phyloP scores from a whole-genome alignment of 2,797 vertebrate species.

The Rhadinocentrus ornatus region DNA sequence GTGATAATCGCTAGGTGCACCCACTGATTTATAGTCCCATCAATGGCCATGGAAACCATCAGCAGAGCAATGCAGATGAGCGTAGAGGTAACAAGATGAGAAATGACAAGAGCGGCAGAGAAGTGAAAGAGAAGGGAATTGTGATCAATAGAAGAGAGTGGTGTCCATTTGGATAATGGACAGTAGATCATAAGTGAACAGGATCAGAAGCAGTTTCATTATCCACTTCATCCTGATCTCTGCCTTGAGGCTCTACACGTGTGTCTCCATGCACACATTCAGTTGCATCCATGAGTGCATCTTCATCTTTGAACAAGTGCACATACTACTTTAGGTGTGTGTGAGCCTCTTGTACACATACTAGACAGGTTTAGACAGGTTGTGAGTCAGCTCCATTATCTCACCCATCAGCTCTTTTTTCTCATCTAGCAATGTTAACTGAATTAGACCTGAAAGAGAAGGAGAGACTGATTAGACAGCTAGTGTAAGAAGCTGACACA shows the following conservation, averaged over 20 bases:
- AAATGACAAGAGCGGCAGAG: slow-evolving; percentile 85
- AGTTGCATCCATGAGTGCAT: slow-evolving; percentile 35
- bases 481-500: slow-evolving; percentile 62
- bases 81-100: slow-evolving; percentile 85
- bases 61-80: slow-evolving; percentile 75
- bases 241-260: slow-evolving; percentile 36
- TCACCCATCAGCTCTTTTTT: slow-evolving; percentile 71
- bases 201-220: slow-evolving; percentile 86
- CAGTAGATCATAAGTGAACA: slow-evolving; percentile 87
- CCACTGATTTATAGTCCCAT: slow-evolving; percentile 82
- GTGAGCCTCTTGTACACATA: slow-evolving; percentile 23
- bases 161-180: slow-evolving; percentile 96
- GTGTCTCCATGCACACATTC: slow-evolving; percentile 22
- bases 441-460: slow-evolving; percentile 77
- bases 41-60: slow-evolving; percentile 74
- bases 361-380: slow-evolving; percentile 49
- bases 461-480: slow-evolving; percentile 60
- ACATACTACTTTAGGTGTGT: slow-evolving; percentile 14
- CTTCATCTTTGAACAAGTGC: slow-evolving; percentile 27
- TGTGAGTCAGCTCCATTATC: slow-evolving; percentile 77
- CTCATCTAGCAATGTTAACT: slow-evolving; percentile 77
- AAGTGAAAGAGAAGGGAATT: slow-evolving; percentile 78
- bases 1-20: slow-evolving; percentile 79
- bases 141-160: slow-evolving; percentile 90
- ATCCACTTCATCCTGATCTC: slow-evolving; percentile 79